A percentile compares a stretch with the other conserved stretches of the same genome.
These are phyloP conservation scores for Pseudoips prasinana DNA, from an alignment of 2,888 invertebrate species.

Conservation along the genomic window DNA sequence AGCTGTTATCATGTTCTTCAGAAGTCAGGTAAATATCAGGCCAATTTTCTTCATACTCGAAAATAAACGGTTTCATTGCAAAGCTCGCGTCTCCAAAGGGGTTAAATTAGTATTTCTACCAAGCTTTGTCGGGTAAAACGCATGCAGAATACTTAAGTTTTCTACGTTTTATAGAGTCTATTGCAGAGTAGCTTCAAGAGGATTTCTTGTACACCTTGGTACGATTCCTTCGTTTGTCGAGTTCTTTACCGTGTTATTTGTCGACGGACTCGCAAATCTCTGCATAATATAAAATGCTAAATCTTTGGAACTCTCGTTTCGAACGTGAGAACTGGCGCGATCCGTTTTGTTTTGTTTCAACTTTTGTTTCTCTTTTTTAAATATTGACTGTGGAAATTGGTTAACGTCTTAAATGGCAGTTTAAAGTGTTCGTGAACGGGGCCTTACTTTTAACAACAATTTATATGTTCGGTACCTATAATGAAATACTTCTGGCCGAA, in stretches of 20 bases:
- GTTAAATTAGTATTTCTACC: slow-evolving; percentile 36
- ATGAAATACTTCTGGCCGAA: too few relatives aligned
- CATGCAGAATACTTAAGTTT: slow-evolving; percentile 32
- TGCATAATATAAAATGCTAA: slow-evolving; percentile 35
- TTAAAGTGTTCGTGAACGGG: too few relatives aligned
- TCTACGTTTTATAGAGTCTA: slow-evolving; percentile 29
- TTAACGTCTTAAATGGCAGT: slow-evolving; percentile 1
- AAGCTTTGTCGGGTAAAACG: slow-evolving; percentile 30
- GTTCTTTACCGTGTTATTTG: slow-evolving; percentile 26
- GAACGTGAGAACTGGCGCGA: slow-evolving; percentile 30
- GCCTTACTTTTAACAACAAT: too few relatives aligned
- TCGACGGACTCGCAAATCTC: slow-evolving; percentile 28
- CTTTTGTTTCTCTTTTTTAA: slow-evolving; percentile 9
- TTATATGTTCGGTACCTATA: too few relatives aligned
- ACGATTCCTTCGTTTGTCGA: slow-evolving; percentile 17
- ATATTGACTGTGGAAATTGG: slow-evolving; percentile 2
- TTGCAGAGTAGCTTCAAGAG: slow-evolving; percentile 19
- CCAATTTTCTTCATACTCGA: slow-evolving; percentile 17
- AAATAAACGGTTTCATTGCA: slow-evolving; percentile 32
- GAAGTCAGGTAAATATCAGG: slow-evolving; percentile 18
- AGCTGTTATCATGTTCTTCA: too few relatives aligned
- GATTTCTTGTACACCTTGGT: slow-evolving; percentile 25
- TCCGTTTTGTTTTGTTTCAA: slow-evolving; percentile 14
- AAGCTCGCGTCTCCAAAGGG: slow-evolving; percentile 17
- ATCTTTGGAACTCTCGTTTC: slow-evolving; percentile 22